A percentile compares a stretch with the other conserved stretches of the same genome.
Evolutionary conservation across 2,797 vertebrate species (phyloP).

Genomic region (Urosaurus nigricauda): DNA sequence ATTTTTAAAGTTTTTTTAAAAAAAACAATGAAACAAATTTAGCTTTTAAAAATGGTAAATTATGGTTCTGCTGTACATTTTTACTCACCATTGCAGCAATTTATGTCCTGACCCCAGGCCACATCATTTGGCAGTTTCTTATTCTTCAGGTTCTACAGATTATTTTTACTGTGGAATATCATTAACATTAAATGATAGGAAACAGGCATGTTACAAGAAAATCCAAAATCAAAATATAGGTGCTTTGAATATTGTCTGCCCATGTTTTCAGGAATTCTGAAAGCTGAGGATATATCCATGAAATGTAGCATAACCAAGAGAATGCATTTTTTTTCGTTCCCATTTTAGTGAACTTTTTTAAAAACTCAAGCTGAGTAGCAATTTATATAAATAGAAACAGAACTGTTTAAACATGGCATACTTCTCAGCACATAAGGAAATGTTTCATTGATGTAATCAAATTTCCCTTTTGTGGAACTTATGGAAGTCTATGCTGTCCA

Average conservation of each 20-base stretch:
- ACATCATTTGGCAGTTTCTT: slow-evolving; percentile 61
- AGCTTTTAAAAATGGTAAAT: slow-evolving; percentile 61
- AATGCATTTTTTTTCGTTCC: slow-evolving; percentile 60
- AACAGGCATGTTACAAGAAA: slow-evolving; percentile 62
- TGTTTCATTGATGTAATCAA: not conserved
- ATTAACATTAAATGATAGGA: slow-evolving; percentile 64
- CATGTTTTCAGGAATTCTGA: slow-evolving; percentile 77
- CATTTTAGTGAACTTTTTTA: slow-evolving; percentile 63
- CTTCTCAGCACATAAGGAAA: slow-evolving; percentile 29
- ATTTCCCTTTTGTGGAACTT: not conserved
- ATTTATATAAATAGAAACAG: not conserved
- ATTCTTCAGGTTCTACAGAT: slow-evolving; percentile 53
- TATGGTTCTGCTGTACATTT: slow-evolving; percentile 70
- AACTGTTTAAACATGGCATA: not conserved
- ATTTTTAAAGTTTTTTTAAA: not conserved
- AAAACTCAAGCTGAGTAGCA: slow-evolving; percentile 24
- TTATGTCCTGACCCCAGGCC: slow-evolving; percentile 58
- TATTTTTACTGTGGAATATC: slow-evolving; percentile 48
- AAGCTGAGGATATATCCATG: slow-evolving; percentile 49
- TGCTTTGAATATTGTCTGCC: slow-evolving; percentile 66
- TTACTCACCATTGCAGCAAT: slow-evolving; percentile 60
- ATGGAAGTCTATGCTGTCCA: not conserved
- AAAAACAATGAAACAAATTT: not conserved
- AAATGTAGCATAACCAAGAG: slow-evolving; percentile 57
- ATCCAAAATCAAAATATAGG: slow-evolving; percentile 40